These are phyloP conservation scores for Cynaeus angustus DNA, from an alignment of 2,888 invertebrate species.

Conservation along the genomic window DNA sequence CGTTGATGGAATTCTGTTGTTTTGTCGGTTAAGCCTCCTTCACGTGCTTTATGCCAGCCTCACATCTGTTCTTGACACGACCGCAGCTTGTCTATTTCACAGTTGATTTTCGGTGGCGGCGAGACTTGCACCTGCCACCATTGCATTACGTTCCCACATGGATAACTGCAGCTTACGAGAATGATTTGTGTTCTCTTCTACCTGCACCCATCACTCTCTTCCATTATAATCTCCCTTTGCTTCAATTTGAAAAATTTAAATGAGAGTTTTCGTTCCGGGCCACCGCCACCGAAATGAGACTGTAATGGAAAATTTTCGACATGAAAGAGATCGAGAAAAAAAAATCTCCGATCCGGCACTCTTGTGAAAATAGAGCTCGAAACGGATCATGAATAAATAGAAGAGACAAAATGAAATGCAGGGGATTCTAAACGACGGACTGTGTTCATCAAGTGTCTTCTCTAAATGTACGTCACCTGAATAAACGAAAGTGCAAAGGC, in stretches of 20 bases:
- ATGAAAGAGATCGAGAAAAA: conserved; percentile 21
- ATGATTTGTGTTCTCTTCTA: not conserved
- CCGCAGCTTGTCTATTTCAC: conserved; percentile 17
- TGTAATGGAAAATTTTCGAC: conserved; percentile 16
- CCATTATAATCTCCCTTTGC: too few relatives aligned
- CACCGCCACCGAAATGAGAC: not conserved
- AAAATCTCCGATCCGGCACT: not conserved
- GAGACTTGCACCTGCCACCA: conserved; percentile 31
- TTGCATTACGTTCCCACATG: conserved; percentile 7
- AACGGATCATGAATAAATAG: conserved; percentile 37
- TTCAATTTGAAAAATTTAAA: not conserved
- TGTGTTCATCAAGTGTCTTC: conserved; percentile 36
- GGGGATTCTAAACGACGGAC: conserved; percentile 20
- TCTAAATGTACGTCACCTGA: conserved; percentile 39
- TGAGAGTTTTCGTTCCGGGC: not conserved
- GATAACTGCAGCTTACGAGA: conserved; percentile 6
- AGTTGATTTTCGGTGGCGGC: conserved; percentile 25
- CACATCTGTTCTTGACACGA: conserved; percentile 29
- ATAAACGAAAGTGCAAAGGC: conserved; percentile 8
- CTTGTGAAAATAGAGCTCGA: conserved; percentile 18
- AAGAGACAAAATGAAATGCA: conserved; percentile 22
- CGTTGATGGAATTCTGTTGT: conserved; percentile 4
- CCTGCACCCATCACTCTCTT: too few relatives aligned
- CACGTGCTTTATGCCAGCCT: conserved; percentile 9
- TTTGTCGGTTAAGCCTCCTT: conserved; percentile 13